phyloP scores from a whole-genome alignment of 2,888 invertebrate species.

The Luperina testacea region DNA sequence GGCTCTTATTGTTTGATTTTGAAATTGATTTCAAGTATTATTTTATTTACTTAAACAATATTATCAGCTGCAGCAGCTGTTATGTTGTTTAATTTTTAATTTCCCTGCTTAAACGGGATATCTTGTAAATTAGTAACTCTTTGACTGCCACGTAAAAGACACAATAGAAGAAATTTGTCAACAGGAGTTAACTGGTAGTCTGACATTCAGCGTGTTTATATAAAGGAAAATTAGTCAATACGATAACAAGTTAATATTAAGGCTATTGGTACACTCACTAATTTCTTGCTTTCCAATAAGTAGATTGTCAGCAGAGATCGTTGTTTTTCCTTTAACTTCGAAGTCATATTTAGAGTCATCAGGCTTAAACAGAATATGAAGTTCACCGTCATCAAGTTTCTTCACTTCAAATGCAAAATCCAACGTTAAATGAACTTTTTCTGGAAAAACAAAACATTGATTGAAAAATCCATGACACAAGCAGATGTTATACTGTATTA shows the following conservation, averaged over 20 bases:
- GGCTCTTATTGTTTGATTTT: neutral
- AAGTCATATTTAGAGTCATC: constrained; percentile 11
- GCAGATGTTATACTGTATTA: neutral
- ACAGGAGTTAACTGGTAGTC: neutral
- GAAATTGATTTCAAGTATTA: neutral
- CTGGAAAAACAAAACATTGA: constrained; percentile 27
- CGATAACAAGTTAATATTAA: neutral
- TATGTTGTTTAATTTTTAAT: neutral
- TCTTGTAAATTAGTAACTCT: neutral
- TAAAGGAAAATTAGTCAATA: neutral
- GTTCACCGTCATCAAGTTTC: constrained; percentile 51
- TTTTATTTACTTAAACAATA: neutral
- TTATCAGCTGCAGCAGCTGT: neutral
- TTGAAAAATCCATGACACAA: neutral
- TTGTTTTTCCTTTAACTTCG: constrained; percentile 39
- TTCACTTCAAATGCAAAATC: constrained; percentile 37
- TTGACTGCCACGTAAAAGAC: too few relatives aligned
- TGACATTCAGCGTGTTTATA: neutral
- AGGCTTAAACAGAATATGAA: constrained; percentile 15
- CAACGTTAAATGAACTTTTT: constrained; percentile 32
- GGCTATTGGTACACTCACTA: constrained; percentile 45
- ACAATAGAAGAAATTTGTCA: neutral
- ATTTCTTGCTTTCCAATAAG: constrained; percentile 55
- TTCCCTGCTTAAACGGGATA: too few relatives aligned
- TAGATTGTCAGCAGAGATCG: constrained; percentile 27